These are phyloP conservation scores for Solenodon paradoxus DNA, from an alignment of 2,113 vertebrate species.

Conservation along the genomic window DNA sequence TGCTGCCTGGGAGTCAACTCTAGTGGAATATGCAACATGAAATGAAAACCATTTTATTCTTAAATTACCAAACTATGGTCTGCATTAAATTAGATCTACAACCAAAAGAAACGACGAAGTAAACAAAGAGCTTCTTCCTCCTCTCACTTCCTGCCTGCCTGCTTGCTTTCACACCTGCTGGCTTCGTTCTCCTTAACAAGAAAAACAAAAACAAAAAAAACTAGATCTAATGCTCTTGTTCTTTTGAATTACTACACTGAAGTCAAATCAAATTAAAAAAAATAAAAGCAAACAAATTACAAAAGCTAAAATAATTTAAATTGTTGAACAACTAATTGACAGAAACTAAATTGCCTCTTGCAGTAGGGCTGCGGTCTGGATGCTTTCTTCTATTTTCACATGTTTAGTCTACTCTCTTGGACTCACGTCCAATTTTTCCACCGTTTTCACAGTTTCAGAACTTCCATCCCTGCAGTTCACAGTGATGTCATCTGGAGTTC, in stretches of 20 bases:
- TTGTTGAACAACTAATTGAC: neutral
- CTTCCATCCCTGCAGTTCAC: neutral
- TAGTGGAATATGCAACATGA: neutral
- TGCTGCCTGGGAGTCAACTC: neutral
- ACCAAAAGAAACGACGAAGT: too few relatives aligned
- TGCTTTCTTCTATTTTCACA: neutral
- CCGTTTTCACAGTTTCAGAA: neutral
- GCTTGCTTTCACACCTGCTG: too few relatives aligned
- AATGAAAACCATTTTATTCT: neutral
- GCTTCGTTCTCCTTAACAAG: too few relatives aligned
- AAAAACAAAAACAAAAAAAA: too few relatives aligned
- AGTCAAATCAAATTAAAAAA: neutral
- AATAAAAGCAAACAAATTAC: neutral
- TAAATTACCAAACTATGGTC: neutral
- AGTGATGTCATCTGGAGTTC: slow-evolving; percentile 22
- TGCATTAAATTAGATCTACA: too few relatives aligned
- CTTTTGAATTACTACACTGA: neutral
- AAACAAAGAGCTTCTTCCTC: too few relatives aligned
- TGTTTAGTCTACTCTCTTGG: neutral
- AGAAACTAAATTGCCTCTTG: neutral
- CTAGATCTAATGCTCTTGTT: neutral
- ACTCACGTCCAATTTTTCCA: neutral
- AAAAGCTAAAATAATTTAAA: neutral
- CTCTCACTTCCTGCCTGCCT: too few relatives aligned
- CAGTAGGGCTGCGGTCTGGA: fast-evolving